Evolutionary conservation across 2,797 vertebrate species (phyloP).

Genomic region (Australoheros facetus): DNA sequence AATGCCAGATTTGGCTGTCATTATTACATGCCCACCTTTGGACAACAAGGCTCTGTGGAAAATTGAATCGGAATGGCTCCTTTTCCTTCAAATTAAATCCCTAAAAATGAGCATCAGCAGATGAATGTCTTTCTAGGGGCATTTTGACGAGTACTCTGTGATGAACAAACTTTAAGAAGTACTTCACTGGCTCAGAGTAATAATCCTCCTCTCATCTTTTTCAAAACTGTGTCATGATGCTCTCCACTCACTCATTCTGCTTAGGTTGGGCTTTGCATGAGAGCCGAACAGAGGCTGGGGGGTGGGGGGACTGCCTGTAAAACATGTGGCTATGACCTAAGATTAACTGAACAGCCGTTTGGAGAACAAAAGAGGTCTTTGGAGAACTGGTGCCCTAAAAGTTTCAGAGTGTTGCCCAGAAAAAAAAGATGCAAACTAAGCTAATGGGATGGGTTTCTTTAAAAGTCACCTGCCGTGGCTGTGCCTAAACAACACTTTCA

Average conservation of each 20-base stretch:
- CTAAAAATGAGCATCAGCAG: constrained; percentile 27
- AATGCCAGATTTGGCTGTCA: constrained; percentile 11
- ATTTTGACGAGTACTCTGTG: constrained; percentile 25
- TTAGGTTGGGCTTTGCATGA: constrained; percentile 28
- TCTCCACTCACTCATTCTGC: constrained; percentile 31
- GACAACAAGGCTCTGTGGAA: neutral
- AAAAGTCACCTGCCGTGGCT: constrained; percentile 4
- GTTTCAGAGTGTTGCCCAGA: constrained; percentile 5
- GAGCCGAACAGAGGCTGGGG: constrained; percentile 19
- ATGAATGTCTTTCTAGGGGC: constrained; percentile 20
- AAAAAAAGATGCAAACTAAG: constrained; percentile 29
- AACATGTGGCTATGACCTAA: constrained; percentile 5
- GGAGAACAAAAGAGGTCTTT: constrained; percentile 20
- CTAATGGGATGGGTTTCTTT: neutral
- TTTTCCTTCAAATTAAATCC: constrained; percentile 28
- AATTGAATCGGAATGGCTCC: constrained; percentile 30
- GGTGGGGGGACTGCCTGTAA: neutral
- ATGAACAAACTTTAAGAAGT: constrained; percentile 35
- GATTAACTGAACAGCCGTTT: constrained; percentile 4
- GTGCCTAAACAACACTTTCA: constrained; percentile 3
- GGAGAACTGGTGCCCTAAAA: constrained; percentile 9
- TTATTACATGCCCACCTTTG: constrained; percentile 17
- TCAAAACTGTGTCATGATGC: constrained; percentile 32
- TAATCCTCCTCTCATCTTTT: constrained; percentile 51
- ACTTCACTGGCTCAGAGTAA: constrained; percentile 33